Conservation (phyloP, 2,888 invertebrate species). For the Macaria liturata region DNA sequence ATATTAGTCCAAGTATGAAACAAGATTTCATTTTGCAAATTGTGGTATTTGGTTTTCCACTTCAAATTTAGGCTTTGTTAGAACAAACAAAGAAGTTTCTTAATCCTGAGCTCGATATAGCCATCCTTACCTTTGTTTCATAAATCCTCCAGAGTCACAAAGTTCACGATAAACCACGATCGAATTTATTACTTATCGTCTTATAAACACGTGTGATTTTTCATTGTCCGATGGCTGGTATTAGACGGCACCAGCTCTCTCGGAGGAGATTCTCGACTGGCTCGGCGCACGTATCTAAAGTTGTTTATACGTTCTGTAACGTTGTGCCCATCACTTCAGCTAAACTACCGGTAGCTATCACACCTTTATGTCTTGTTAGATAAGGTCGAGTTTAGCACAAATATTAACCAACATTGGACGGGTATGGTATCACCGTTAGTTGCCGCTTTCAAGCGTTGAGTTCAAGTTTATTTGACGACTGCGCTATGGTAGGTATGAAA, state of each 20-base stretch:
- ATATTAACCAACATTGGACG: not conserved
- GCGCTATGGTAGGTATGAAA: slow-evolving; percentile 16
- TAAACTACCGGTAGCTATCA: slow-evolving; percentile 9
- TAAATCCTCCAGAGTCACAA: slow-evolving; percentile 22
- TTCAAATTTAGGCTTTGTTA: no score
- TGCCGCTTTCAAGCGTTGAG: slow-evolving; percentile 30
- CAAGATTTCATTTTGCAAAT: no score
- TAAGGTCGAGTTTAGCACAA: slow-evolving; percentile 24
- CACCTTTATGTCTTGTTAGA: slow-evolving; percentile 9
- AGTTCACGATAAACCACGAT: slow-evolving; percentile 23
- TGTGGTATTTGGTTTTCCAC: no score
- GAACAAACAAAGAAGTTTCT: no score
- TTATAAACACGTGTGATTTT: slow-evolving; percentile 33
- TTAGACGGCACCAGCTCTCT: slow-evolving; percentile 26
- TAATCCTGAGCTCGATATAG: not conserved
- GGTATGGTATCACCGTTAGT: slow-evolving; percentile 30
- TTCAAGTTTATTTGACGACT: slow-evolving; percentile 28
- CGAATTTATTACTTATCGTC: slow-evolving; percentile 15
- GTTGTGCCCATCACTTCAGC: slow-evolving; percentile 28
- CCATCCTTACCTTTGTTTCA: slow-evolving; percentile 27
- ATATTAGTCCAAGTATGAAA: no score
- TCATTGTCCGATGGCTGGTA: slow-evolving; percentile 30
- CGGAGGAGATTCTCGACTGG: slow-evolving; percentile 36
- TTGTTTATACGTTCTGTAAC: slow-evolving; percentile 37
- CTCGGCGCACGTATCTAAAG: slow-evolving; percentile 30